phyloP scores from a whole-genome alignment of 2,113 vertebrate species.

The Arothron firmamentum region DNA sequence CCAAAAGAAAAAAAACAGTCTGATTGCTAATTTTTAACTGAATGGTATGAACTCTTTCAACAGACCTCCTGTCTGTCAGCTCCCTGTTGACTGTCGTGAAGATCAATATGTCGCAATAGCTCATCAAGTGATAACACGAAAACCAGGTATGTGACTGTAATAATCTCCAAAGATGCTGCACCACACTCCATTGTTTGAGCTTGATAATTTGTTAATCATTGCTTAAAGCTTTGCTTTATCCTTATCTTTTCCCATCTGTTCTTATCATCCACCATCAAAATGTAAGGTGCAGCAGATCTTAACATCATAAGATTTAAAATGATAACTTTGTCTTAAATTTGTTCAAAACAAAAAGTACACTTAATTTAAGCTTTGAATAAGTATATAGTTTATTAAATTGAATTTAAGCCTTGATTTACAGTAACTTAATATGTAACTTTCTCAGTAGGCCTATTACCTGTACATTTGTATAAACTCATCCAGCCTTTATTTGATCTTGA shows the following conservation, averaged over 20 bases:
- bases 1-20: background rate
- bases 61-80: slow-evolving; percentile 1
- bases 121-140: background rate
- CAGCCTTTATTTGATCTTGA: background rate
- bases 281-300: no score
- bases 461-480: background rate
- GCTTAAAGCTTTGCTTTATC: background rate
- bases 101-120: slow-evolving; percentile 13
- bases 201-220: background rate
- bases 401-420: no score
- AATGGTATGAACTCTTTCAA: background rate
- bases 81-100: slow-evolving; percentile 1
- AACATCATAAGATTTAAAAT: no score
- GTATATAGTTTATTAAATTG: no score
- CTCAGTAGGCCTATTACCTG: no score
- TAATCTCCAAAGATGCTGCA: no score
- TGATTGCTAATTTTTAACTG: background rate
- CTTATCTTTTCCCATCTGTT: background rate
- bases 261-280: no score
- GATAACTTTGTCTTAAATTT: no score
- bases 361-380: no score
- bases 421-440: no score
- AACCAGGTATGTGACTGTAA: background rate
- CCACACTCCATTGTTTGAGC: background rate
- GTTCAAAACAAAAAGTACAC: no score